A percentile compares a stretch with the other conserved stretches of the same genome.
These are phyloP conservation scores for Parnassius glacialis DNA, from an alignment of 2,888 invertebrate species.

Conservation along the genomic window DNA sequence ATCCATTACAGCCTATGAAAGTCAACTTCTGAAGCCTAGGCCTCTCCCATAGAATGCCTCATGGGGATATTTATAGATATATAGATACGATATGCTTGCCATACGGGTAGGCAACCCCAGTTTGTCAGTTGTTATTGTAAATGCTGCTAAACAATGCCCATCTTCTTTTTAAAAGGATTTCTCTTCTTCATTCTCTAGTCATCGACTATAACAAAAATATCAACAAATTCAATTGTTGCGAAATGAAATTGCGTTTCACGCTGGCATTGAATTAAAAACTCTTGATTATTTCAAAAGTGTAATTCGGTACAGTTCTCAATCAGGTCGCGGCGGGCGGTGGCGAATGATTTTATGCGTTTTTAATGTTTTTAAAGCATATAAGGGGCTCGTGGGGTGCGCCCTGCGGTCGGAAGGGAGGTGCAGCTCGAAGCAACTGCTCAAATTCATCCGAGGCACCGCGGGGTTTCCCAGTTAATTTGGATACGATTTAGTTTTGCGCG, in stretches of 20 bases:
- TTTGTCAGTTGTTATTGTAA: too few relatives aligned
- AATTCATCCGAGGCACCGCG: conserved; percentile 48
- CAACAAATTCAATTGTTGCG: conserved; percentile 5
- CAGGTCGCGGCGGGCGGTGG: conserved; percentile 37
- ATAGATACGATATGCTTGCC: too few relatives aligned
- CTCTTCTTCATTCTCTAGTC: too few relatives aligned
- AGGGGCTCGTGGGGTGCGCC: conserved; percentile 66
- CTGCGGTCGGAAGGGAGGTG: conserved; percentile 58
- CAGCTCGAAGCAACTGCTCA: conserved; percentile 46
- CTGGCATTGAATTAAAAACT: conserved; percentile 21
- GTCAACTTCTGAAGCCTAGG: too few relatives aligned
- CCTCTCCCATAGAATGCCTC: too few relatives aligned
- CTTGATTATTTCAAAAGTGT: conserved; percentile 19
- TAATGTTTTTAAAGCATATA: conserved; percentile 56
- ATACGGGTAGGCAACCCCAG: too few relatives aligned
- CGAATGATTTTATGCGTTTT: conserved; percentile 40
- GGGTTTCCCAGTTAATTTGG: conserved; percentile 40
- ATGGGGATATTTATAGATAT: too few relatives aligned
- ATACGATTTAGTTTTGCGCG: conserved; percentile 34
- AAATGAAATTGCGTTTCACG: conserved; percentile 24
- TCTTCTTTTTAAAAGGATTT: too few relatives aligned
- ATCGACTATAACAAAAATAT: neutral
- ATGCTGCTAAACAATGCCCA: too few relatives aligned
- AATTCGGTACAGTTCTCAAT: conserved; percentile 33
- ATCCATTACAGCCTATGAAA: too few relatives aligned